A percentile compares a stretch with the other conserved stretches of the same genome.
These are phyloP conservation scores for Bombus difficillimus DNA, from an alignment of 1,140 invertebrate genomes.

Conservation along the genomic window DNA sequence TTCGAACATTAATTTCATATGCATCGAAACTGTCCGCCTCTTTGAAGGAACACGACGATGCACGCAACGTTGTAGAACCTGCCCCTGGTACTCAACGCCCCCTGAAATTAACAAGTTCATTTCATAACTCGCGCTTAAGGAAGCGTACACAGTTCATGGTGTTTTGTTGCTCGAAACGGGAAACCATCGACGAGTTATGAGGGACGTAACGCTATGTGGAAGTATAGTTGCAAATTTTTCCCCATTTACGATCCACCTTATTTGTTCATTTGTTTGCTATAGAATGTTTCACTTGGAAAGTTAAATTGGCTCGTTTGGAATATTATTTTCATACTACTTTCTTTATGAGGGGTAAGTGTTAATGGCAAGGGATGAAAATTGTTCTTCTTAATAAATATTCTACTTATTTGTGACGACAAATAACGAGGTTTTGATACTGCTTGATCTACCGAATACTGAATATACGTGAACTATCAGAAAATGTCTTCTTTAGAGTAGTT, in stretches of 20 bases:
- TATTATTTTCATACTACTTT: not conserved
- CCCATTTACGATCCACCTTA: not conserved
- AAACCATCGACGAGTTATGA: not conserved
- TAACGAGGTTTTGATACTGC: too few relatives aligned
- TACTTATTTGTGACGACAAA: not conserved
- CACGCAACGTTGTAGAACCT: conserved; percentile 36
- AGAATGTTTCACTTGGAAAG: too few relatives aligned
- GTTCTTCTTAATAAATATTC: not conserved
- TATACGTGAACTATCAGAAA: too few relatives aligned
- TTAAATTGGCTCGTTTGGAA: not conserved
- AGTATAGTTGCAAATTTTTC: not conserved
- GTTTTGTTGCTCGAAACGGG: not conserved
- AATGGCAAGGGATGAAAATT: not conserved
- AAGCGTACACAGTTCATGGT: not conserved
- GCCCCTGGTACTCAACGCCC: conserved; percentile 18
- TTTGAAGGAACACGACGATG: conserved; percentile 6
- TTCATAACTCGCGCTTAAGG: conserved; percentile 16
- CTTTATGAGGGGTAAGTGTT: not conserved
- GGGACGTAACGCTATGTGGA: not conserved
- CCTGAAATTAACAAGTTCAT: conserved; percentile 46
- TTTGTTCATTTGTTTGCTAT: not conserved
- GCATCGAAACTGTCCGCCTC: conserved; percentile 54
- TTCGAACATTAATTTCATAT: conserved; percentile 46
- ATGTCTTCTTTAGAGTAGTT: too few relatives aligned
- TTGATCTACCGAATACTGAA: too few relatives aligned